A percentile compares a stretch with the other conserved stretches of the same genome.
These are phyloP conservation scores for Xiphias gladius DNA, from an alignment of 2,113 vertebrate genomes.

Conservation along the genomic window DNA sequence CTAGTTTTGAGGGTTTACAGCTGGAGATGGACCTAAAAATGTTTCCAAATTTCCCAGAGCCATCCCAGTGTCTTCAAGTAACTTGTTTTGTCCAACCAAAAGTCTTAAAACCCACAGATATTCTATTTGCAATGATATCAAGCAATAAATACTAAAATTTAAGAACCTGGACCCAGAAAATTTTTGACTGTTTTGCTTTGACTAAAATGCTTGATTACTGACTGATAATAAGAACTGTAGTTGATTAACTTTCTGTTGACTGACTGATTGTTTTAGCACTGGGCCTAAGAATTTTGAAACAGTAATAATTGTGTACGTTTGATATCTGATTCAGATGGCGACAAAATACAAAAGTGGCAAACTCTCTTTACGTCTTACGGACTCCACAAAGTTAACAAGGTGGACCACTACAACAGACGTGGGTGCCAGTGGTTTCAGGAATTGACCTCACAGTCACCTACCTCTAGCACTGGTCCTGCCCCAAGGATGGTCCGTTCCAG, in stretches of 20 bases:
- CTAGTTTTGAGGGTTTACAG: not conserved
- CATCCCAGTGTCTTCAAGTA: not conserved
- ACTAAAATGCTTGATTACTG: not conserved
- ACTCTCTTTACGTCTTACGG: not conserved
- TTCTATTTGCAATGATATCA: not conserved
- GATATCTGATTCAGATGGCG: not conserved
- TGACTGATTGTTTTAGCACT: not conserved
- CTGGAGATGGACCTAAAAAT: not conserved
- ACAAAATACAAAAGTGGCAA: not conserved
- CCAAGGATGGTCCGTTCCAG: constrained; percentile 94
- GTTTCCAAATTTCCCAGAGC: not conserved
- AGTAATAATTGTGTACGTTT: not conserved
- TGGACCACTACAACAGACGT: not conserved
- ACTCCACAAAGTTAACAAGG: not conserved
- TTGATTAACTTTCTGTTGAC: not conserved
- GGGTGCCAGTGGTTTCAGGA: not conserved
- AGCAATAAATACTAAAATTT: not conserved
- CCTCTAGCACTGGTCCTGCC: constrained; percentile 94
- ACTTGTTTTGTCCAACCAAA: not conserved
- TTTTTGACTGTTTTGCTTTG: not conserved
- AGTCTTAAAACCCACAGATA: not conserved
- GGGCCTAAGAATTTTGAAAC: not conserved
- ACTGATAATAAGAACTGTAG: not conserved
- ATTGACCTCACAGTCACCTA: constrained; percentile 72
- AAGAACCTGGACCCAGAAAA: not conserved